phyloP scores from a whole-genome alignment of 1,140 invertebrate genomes.

The Hyposmocoma kahamanoa region DNA sequence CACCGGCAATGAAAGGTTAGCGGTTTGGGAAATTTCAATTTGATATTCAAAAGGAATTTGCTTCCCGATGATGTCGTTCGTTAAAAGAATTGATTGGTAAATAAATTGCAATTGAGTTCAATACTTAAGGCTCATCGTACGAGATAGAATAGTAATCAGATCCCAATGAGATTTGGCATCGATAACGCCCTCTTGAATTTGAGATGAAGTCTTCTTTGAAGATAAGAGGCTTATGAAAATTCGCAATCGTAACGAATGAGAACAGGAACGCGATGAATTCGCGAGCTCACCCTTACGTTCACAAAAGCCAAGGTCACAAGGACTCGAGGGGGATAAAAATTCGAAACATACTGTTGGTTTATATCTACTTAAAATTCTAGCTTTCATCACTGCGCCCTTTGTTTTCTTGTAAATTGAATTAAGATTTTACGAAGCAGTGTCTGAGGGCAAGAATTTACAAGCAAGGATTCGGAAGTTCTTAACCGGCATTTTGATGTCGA shows the following conservation, averaged over 20 bases:
- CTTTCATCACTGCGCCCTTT: conserved; percentile 37
- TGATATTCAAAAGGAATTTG: too few relatives aligned
- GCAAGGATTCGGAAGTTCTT: conserved; percentile 35
- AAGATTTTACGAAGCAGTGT: conserved; percentile 47
- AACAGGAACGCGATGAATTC: not conserved
- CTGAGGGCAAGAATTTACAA: conserved; percentile 20
- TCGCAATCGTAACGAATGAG: not conserved
- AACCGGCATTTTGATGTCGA: conserved; percentile 22
- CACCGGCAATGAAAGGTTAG: too few relatives aligned
- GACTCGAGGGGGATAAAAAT: not conserved
- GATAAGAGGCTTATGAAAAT: not conserved
- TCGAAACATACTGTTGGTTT: conserved; percentile 10
- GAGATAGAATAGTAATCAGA: not conserved
- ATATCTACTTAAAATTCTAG: conserved; percentile 36
- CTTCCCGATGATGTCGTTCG: too few relatives aligned
- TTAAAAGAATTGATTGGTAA: too few relatives aligned
- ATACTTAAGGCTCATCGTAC: not conserved
- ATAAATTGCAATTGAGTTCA: too few relatives aligned
- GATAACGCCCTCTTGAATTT: not conserved
- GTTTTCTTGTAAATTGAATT: conserved; percentile 54
- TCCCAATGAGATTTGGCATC: not conserved
- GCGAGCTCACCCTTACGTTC: not conserved
- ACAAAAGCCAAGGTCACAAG: conserved; percentile 2
- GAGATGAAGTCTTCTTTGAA: not conserved
- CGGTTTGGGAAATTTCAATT: too few relatives aligned